Evolutionary conservation across 2,797 vertebrate species (phyloP).

Genomic region (Danio kyathit): DNA sequence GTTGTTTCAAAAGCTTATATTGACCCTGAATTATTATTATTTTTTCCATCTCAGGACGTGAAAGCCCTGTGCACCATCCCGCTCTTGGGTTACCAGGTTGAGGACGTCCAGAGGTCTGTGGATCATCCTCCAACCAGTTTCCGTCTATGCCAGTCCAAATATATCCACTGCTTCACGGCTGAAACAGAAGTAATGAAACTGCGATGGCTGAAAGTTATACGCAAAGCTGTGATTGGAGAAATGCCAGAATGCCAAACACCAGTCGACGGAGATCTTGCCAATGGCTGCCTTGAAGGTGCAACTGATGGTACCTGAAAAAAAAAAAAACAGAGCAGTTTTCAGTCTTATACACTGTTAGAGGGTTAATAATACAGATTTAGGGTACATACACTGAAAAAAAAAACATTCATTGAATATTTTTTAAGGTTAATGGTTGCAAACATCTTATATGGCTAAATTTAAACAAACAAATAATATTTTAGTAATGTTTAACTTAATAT

Average conservation of each 20-base stretch:
- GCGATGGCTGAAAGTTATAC: conserved; percentile 86
- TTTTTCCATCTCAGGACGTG: conserved; percentile 77
- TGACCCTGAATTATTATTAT: neutral
- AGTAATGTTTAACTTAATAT: no score
- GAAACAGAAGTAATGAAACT: conserved; percentile 84
- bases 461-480: no score
- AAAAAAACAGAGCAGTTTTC: neutral
- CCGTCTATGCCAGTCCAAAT: conserved; percentile 86
- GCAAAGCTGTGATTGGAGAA: conserved; percentile 80
- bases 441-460: no score
- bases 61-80: conserved; percentile 86
- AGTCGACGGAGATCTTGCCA: neutral
- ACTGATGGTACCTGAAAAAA: conserved; percentile 33
- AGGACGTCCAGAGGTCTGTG: conserved; percentile 76
- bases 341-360: neutral
- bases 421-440: no score
- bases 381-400: no score
- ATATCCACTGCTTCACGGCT: conserved; percentile 86
- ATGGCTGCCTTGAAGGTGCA: conserved; percentile 18
- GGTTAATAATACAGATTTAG: neutral
- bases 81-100: conserved; percentile 85
- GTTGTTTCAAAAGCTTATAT: neutral
- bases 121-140: conserved; percentile 83
- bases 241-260: conserved; percentile 55
- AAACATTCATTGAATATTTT: no score